Evolutionary conservation across 2,888 invertebrate genomes (phyloP).

Genomic region (Ophraella communa): DNA sequence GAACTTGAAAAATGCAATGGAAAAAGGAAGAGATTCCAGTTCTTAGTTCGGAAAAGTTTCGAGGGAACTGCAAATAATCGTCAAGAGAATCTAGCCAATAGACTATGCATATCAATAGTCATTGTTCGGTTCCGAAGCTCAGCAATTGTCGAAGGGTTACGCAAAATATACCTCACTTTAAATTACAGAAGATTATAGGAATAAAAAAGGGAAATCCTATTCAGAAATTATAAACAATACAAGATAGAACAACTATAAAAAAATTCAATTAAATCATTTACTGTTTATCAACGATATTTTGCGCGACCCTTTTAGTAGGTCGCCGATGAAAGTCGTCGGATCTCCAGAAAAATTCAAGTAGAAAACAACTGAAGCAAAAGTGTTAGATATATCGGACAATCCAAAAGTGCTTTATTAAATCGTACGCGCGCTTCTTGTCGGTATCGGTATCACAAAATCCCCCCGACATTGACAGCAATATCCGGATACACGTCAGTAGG

Average conservation of each 20-base stretch:
- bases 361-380: slow-evolving; percentile 50
- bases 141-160: background rate
- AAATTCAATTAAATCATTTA: too few species aligned
- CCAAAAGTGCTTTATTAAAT: slow-evolving; percentile 60
- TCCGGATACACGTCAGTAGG: slow-evolving; percentile 60
- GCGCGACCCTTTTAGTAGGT: background rate
- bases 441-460: slow-evolving; percentile 38
- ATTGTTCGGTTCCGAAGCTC: slow-evolving; percentile 11
- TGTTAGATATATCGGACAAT: slow-evolving; percentile 57
- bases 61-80: slow-evolving; percentile 37
- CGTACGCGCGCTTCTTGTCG: slow-evolving; percentile 56
- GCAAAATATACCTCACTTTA: background rate
- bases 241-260: too few species aligned
- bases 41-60: slow-evolving; percentile 29
- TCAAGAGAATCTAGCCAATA: slow-evolving; percentile 39
- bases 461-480: slow-evolving; percentile 61
- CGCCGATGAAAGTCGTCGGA: background rate
- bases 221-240: too few species aligned
- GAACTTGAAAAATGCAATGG: slow-evolving; percentile 26
- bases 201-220: too few species aligned
- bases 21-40: slow-evolving; percentile 14
- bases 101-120: slow-evolving; percentile 57
- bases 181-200: too few species aligned
- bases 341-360: slow-evolving; percentile 1
- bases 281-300: too few species aligned